phyloP scores from a whole-genome alignment of 2,888 invertebrate species.

The Dione vanillae region DNA sequence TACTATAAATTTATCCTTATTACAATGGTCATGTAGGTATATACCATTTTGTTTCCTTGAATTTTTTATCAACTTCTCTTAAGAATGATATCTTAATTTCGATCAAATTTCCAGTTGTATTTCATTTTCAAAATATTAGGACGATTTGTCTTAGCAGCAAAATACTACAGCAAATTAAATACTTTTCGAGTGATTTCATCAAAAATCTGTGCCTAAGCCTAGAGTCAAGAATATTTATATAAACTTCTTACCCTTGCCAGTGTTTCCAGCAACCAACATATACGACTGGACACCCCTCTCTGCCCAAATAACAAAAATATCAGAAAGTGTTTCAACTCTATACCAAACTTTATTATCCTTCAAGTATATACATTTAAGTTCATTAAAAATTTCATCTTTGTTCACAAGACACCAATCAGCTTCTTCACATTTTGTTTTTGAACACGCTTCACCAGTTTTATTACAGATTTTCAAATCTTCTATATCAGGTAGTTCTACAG shows the following conservation, averaged over 20 bases:
- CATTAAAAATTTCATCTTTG: constrained; percentile 41
- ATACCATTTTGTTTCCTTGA: too few relatives aligned
- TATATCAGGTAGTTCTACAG: constrained; percentile 70
- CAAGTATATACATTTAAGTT: constrained; percentile 57
- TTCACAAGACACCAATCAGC: constrained; percentile 58
- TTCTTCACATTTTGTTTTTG: constrained; percentile 43
- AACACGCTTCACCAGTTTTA: constrained; percentile 48
- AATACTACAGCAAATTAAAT: too few relatives aligned
- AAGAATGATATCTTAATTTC: too few relatives aligned
- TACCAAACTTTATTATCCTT: constrained; percentile 78
- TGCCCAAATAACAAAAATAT: constrained; percentile 78
- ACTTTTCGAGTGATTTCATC: too few relatives aligned
- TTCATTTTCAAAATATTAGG: too few relatives aligned
- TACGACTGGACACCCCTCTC: constrained; percentile 74
- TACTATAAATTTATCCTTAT: too few relatives aligned
- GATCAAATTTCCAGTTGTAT: too few relatives aligned
- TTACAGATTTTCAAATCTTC: constrained; percentile 56
- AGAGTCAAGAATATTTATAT: not conserved
- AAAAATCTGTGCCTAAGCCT: too few relatives aligned
- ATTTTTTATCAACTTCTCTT: too few relatives aligned
- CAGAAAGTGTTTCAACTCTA: constrained; percentile 74
- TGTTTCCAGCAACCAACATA: constrained; percentile 89
- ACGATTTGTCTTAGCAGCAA: too few relatives aligned
- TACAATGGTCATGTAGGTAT: too few relatives aligned
- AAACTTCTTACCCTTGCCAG: constrained; percentile 87